Percentiles rank a stretch among this genome's conserved stretches.
Evolutionary conservation across 2,113 vertebrate genomes (phyloP).

Genomic region (Marmota monax): DNA sequence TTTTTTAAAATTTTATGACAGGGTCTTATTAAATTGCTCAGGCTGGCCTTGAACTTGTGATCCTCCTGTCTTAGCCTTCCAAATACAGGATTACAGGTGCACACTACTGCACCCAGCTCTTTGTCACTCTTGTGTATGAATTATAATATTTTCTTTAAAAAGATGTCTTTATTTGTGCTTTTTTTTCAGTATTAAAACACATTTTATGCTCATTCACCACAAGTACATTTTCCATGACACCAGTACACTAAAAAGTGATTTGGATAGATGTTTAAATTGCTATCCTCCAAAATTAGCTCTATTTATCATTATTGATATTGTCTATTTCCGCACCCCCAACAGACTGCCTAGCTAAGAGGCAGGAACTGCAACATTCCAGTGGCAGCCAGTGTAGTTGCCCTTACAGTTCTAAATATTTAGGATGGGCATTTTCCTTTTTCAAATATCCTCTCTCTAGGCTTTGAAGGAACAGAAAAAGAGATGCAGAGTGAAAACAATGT

Average conservation of each 20-base stretch:
- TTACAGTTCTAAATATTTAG: neutral
- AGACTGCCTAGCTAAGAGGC: neutral
- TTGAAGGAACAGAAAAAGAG: neutral
- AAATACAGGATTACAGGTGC: no score
- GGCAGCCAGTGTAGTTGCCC: neutral
- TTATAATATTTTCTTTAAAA: slow-evolving; percentile 12
- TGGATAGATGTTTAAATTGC: slow-evolving; percentile 41
- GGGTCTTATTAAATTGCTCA: no score
- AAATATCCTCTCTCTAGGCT: neutral
- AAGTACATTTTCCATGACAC: slow-evolving; percentile 35
- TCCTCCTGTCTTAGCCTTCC: no score
- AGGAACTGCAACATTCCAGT: slow-evolving; percentile 2
- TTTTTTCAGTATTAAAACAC: slow-evolving; percentile 32
- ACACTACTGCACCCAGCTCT: no score
- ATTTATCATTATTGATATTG: neutral
- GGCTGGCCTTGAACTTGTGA: no score
- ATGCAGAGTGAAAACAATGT: neutral
- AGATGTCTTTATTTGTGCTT: slow-evolving; percentile 15
- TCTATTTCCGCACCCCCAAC: neutral
- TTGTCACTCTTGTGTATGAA: neutral
- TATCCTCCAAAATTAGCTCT: slow-evolving; percentile 38
- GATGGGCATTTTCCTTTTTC: neutral
- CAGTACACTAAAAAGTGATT: slow-evolving; percentile 11
- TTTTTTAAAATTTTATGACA: no score
- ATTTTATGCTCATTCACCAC: slow-evolving; percentile 19